Percentiles rank a stretch among this genome's conserved stretches.
These are phyloP conservation scores for Pachyramphus minor DNA, from an alignment of 2,113 vertebrate genomes.

Conservation along the genomic window DNA sequence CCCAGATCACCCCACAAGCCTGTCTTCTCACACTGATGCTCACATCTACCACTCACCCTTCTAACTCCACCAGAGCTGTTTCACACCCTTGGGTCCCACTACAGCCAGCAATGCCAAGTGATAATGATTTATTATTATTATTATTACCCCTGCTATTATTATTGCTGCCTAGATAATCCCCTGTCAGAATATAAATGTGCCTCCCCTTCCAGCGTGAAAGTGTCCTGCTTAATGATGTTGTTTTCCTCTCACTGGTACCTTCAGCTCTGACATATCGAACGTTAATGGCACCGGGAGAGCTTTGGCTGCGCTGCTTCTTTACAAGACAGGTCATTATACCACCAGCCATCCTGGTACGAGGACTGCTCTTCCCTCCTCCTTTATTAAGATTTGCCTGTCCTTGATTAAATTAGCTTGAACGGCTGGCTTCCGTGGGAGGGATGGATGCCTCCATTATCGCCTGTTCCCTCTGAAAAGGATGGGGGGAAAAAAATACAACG, in stretches of 20 bases:
- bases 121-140: constrained; percentile 46
- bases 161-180: constrained; percentile 34
- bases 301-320: background rate
- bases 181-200: constrained; percentile 29
- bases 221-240: constrained; percentile 49
- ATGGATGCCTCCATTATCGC: constrained; percentile 15
- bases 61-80: background rate
- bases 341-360: background rate
- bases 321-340: constrained; percentile 23
- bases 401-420: constrained; percentile 18
- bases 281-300: constrained; percentile 10
- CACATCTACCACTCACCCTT: background rate
- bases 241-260: constrained; percentile 14
- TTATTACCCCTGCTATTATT: constrained; percentile 43
- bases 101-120: background rate
- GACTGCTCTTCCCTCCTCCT: background rate
- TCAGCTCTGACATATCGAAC: background rate
- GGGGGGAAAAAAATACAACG: background rate
- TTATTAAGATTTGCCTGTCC: constrained; percentile 25
- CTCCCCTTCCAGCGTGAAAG: background rate
- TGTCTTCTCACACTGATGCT: background rate
- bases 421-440: background rate
- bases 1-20: background rate
- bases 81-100: background rate
- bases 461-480: background rate